Evolutionary conservation across 1,140 invertebrate species (phyloP).

Genomic region (Drosophila sturtevanti): DNA sequence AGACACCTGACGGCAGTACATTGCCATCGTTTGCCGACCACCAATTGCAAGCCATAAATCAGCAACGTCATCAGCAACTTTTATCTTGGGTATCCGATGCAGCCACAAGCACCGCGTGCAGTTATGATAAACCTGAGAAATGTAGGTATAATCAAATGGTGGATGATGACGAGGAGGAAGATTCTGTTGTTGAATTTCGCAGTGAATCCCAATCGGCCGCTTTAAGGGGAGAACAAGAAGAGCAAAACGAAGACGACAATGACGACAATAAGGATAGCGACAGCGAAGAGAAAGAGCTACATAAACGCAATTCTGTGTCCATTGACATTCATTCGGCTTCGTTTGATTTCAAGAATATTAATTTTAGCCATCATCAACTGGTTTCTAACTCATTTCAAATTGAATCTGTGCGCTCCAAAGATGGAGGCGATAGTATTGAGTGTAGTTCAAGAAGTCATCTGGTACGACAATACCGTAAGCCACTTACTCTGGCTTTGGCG

Average conservation of each 20-base stretch:
- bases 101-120: slow-evolving; percentile 63
- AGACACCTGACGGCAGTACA: slow-evolving; percentile 74
- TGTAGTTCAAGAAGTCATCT: slow-evolving; percentile 37
- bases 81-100: slow-evolving; percentile 75
- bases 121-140: slow-evolving; percentile 37
- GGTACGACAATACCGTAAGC: slow-evolving; percentile 32
- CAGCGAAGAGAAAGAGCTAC: slow-evolving; percentile 14
- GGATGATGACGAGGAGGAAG: slow-evolving; percentile 62
- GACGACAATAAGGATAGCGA: slow-evolving; percentile 27
- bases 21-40: slow-evolving; percentile 58
- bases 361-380: slow-evolving; percentile 69
- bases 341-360: slow-evolving; percentile 72
- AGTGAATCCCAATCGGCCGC: slow-evolving; percentile 76
- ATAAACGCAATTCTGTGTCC: slow-evolving; percentile 58
- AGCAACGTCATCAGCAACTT: slow-evolving; percentile 62
- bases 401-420: slow-evolving; percentile 75
- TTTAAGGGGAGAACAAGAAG: slow-evolving; percentile 35
- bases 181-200: slow-evolving; percentile 75
- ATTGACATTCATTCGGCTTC: slow-evolving; percentile 76
- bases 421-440: slow-evolving; percentile 16
- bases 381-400: slow-evolving; percentile 81
- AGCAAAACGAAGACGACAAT: slow-evolving; percentile 23
- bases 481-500: slow-evolving; percentile 50
- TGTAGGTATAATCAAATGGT: slow-evolving; percentile 26
- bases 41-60: slow-evolving; percentile 19